Evolutionary conservation across 1,140 invertebrate species (phyloP).

Genomic region (Acyrthosiphon pisum): DNA sequence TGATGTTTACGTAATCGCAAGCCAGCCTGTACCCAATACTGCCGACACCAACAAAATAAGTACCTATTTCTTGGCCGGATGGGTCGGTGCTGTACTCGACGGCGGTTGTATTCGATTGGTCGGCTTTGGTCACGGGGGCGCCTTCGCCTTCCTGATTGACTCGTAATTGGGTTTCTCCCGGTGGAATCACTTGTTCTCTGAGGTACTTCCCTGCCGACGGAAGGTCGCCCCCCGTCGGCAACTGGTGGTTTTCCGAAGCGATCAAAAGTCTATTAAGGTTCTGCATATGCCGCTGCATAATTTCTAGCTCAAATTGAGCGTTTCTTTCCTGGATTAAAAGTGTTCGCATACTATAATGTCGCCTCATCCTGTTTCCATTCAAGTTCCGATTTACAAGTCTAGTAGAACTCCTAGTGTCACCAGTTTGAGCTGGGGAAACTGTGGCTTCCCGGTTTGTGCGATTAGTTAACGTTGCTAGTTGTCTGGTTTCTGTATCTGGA

Average conservation of each 20-base stretch:
- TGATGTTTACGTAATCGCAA: not conserved
- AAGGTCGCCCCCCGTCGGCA: no score
- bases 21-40: not conserved
- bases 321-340: no score
- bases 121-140: not conserved
- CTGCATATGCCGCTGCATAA: not conserved
- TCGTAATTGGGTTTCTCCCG: not conserved
- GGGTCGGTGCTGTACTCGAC: not conserved
- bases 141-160: not conserved
- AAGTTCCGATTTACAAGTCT: not conserved
- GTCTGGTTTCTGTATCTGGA: no score
- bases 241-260: not conserved
- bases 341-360: no score
- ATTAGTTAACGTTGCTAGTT: no score
- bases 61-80: not conserved
- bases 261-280: not conserved
- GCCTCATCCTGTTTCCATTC: no score
- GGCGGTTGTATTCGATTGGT: not conserved
- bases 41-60: not conserved
- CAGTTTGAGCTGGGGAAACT: not conserved
- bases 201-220: not conserved
- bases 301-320: no score
- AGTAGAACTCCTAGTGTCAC: not conserved
- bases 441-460: no score
- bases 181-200: not conserved